These are phyloP conservation scores for Sinocyclocheilus maitianheensis DNA, from an alignment of 2,113 vertebrate genomes.

Conservation along the genomic window DNA sequence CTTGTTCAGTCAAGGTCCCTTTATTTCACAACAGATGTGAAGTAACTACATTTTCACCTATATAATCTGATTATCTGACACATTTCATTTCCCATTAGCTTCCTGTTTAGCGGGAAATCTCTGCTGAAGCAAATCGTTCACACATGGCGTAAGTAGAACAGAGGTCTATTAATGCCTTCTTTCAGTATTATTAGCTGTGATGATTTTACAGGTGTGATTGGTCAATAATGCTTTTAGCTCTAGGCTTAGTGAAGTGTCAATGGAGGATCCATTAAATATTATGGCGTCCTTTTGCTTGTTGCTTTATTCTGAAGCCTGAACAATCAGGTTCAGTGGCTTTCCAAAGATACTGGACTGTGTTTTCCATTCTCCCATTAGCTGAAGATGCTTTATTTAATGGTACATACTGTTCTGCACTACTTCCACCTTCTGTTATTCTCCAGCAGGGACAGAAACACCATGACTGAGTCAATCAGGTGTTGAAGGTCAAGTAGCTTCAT, in stretches of 20 bases:
- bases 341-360: background rate
- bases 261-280: background rate
- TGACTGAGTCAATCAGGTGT: background rate
- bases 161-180: background rate
- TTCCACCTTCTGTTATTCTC: background rate
- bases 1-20: background rate
- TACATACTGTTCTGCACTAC: background rate
- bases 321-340: background rate
- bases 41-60: background rate
- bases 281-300: background rate
- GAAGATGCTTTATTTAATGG: slow-evolving; percentile 9
- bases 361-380: background rate
- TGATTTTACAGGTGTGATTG: background rate
- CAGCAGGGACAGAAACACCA: background rate
- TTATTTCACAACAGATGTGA: background rate
- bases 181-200: background rate
- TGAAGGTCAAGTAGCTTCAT: background rate
- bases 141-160: background rate
- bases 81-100: slow-evolving; percentile 20
- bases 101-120: background rate
- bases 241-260: background rate
- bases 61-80: slow-evolving; percentile 15
- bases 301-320: background rate
- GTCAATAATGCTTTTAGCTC: background rate
- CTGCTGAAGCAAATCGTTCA: background rate